A percentile compares a stretch with the other conserved stretches of the same genome.
Conservation (phyloP, 2,888 invertebrate species). For the Epsilonema sp. region DNA sequence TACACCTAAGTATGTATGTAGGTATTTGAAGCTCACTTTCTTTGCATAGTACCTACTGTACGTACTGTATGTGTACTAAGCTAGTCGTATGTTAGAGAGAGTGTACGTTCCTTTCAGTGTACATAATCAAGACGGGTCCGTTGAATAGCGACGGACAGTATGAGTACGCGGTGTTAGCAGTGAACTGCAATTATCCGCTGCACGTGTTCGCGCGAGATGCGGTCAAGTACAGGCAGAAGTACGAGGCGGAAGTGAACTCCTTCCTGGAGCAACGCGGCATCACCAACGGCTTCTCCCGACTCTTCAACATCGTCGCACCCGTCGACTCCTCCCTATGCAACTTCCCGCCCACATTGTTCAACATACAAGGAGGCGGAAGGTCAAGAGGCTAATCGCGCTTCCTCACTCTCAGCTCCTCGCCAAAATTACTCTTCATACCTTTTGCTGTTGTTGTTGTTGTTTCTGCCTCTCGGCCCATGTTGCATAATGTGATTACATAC, state of each 20-base stretch:
- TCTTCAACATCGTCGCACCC: conserved; percentile 25
- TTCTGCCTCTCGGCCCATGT: too few relatives aligned
- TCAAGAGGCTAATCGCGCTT: too few relatives aligned
- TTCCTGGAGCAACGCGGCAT: conserved; percentile 21
- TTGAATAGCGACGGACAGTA: conserved; percentile 20
- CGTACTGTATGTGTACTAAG: not conserved
- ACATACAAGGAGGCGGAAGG: not conserved
- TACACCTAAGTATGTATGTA: not conserved
- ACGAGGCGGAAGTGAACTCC: conserved; percentile 20
- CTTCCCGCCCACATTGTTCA: conserved; percentile 28
- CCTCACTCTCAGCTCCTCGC: too few relatives aligned
- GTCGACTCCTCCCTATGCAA: conserved; percentile 27
- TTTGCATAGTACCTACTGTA: not conserved
- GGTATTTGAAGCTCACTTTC: not conserved
- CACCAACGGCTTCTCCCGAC: conserved; percentile 24
- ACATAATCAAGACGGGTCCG: conserved; percentile 24
- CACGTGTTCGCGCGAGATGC: conserved; percentile 28
- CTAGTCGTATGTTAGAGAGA: too few relatives aligned
- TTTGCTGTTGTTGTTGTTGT: too few relatives aligned
- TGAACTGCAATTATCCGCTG: conserved; percentile 28
- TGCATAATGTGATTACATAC: too few relatives aligned
- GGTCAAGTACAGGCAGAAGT: conserved; percentile 24
- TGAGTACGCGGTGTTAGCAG: conserved; percentile 26
- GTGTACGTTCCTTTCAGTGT: conserved; percentile 12
- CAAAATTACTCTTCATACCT: too few relatives aligned